Evolutionary conservation across 2,113 vertebrate genomes (phyloP).

Genomic region (Aphyosemion australe): DNA sequence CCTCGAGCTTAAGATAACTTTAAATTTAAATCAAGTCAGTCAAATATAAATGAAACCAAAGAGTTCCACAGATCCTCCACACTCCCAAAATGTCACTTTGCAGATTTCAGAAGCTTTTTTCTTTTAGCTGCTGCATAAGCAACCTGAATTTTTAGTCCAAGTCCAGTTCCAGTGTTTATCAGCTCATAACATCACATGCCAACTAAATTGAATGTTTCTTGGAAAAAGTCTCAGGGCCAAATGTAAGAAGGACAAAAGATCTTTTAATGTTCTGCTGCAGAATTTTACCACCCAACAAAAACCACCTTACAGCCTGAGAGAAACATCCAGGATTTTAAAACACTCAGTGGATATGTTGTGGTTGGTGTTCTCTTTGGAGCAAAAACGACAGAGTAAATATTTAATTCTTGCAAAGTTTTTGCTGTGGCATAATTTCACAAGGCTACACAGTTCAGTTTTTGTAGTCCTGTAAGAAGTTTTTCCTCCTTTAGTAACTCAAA

Average conservation of each 20-base stretch:
- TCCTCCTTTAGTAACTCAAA: not conserved
- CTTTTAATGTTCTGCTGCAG: not conserved
- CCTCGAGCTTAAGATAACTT: constrained; percentile 51
- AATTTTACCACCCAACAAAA: constrained; percentile 5
- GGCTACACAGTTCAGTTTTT: not conserved
- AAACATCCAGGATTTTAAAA: constrained; percentile 5
- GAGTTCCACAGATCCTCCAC: constrained; percentile 36
- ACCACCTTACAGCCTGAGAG: not conserved
- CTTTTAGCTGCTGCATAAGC: constrained; percentile 43
- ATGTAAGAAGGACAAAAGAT: constrained; percentile 10
- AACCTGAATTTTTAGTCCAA: constrained; percentile 45
- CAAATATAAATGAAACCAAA: constrained; percentile 39
- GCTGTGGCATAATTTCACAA: too few species aligned
- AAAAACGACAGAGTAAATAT: not conserved
- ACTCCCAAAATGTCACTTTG: constrained; percentile 28
- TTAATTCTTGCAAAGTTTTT: too few species aligned
- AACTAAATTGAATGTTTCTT: constrained; percentile 30
- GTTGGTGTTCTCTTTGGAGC: not conserved
- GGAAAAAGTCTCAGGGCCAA: constrained; percentile 5
- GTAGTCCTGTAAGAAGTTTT: not conserved
- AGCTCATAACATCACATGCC: constrained; percentile 38
- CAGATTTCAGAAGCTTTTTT: constrained; percentile 17
- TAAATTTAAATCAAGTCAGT: constrained; percentile 61
- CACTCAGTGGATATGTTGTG: not conserved
- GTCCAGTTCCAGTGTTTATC: constrained; percentile 51